Evolutionary conservation across 2,113 vertebrate genomes (phyloP).

Genomic region (Piprites chloris): DNA sequence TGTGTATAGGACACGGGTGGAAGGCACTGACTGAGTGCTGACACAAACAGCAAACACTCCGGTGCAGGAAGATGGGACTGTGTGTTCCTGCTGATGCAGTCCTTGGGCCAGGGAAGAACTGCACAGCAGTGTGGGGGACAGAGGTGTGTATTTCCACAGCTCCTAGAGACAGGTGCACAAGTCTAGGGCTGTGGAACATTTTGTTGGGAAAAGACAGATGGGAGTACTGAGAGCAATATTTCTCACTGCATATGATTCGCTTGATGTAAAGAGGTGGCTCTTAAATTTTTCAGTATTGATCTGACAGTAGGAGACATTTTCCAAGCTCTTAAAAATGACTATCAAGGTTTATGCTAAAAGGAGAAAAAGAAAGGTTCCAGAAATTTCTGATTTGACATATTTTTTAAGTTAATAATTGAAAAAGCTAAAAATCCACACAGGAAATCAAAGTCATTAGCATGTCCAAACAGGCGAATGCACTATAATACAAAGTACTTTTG

Average conservation of each 20-base stretch:
- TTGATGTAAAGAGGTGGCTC: neutral
- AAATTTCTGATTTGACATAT: neutral
- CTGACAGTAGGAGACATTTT: neutral
- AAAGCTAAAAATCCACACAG: neutral
- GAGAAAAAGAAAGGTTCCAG: neutral
- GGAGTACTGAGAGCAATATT: neutral
- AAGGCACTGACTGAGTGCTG: neutral
- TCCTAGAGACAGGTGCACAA: neutral
- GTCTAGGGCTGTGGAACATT: neutral
- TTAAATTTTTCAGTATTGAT: neutral
- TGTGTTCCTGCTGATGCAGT: neutral
- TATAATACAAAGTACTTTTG: neutral
- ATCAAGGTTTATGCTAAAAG: neutral
- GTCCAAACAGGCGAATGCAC: slow-evolving; percentile 46
- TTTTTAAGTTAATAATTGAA: neutral
- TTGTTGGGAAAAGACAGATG: neutral
- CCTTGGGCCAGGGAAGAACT: neutral
- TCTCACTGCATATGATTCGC: neutral
- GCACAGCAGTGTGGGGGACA: neutral
- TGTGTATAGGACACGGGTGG: neutral
- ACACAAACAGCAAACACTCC: neutral
- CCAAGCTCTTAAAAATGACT: neutral
- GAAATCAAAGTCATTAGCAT: neutral
- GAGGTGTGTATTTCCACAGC: neutral
- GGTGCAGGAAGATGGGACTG: neutral